Conservation (phyloP, 2,797 vertebrate genomes). For the Emys orbicularis region DNA sequence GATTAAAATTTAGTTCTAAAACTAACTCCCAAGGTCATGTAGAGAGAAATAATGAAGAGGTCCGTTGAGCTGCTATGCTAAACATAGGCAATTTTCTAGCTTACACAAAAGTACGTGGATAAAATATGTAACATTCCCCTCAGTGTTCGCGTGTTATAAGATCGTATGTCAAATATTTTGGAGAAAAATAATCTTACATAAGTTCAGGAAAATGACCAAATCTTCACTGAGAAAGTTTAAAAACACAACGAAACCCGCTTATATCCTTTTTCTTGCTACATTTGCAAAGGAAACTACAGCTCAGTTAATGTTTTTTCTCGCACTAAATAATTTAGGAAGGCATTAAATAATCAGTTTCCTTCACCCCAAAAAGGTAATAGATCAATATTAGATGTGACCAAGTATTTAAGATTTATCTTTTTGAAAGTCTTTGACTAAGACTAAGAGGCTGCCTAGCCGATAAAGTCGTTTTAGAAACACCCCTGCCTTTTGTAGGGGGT, state of each 20-base stretch:
- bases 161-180: not conserved
- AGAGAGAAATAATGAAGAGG: not conserved
- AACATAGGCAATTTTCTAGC: not conserved
- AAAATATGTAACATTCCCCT: not conserved
- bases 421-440: not conserved
- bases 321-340: not conserved
- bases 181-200: not conserved
- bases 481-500: fast-evolving
- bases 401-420: not conserved
- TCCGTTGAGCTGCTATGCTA: not conserved
- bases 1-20: not conserved
- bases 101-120: not conserved
- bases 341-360: not conserved
- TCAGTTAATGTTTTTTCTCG: not conserved
- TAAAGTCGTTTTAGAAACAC: not conserved
- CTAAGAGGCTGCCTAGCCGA: not conserved
- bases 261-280: not conserved
- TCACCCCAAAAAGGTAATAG: not conserved
- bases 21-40: not conserved
- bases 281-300: not conserved
- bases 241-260: not conserved
- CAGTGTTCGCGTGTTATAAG: not conserved
- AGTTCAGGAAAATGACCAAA: not conserved
- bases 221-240: not conserved
- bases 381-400: not conserved